Conservation (phyloP, 1,140 invertebrate genomes). For the Pinna nobilis region DNA sequence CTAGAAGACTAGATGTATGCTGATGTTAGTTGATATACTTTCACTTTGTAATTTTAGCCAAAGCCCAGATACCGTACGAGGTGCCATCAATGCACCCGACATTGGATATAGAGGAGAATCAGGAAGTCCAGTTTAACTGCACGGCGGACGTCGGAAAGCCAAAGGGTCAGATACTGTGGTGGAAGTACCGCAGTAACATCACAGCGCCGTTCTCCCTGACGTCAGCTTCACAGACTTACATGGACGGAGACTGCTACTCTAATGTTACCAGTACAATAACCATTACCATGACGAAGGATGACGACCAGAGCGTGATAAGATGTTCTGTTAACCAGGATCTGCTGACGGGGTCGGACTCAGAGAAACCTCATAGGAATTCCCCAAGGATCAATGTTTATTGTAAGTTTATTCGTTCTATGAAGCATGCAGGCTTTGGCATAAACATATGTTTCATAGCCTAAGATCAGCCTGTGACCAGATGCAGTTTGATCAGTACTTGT, state of each 20-base stretch:
- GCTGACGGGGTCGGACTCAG: background rate
- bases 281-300: background rate
- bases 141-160: constrained; percentile 9
- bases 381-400: constrained; percentile 4
- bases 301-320: background rate
- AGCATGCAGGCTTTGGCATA: too few relatives aligned
- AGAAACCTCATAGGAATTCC: constrained; percentile 1
- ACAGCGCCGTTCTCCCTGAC: background rate
- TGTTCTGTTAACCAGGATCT: constrained; percentile 10
- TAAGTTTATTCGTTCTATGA: too few relatives aligned
- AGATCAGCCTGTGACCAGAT: too few relatives aligned
- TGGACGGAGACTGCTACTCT: background rate
- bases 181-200: background rate
- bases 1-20: too few relatives aligned
- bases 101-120: background rate
- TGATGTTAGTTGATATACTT: too few relatives aligned
- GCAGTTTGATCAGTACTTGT: too few relatives aligned
- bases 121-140: background rate
- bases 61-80: background rate
- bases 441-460: too few relatives aligned
- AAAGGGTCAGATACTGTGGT: background rate
- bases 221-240: background rate
- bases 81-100: background rate
- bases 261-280: background rate
- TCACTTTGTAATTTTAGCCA: background rate